phyloP scores from a whole-genome alignment of 2,888 invertebrate genomes.

The Mongoloraphidia duomilia region DNA sequence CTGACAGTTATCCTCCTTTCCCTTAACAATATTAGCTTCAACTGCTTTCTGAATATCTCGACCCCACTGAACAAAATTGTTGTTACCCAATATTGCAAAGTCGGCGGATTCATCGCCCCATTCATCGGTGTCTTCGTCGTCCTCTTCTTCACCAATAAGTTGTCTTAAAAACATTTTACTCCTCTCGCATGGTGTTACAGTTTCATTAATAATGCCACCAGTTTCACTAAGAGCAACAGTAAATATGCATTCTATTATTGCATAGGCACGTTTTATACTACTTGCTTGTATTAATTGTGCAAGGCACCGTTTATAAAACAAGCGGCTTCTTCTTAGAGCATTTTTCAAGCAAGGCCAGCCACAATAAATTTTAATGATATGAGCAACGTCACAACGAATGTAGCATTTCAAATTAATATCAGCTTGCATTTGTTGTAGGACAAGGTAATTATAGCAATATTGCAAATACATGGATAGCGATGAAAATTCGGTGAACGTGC shows the following conservation, averaged over 20 bases:
- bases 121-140: neutral
- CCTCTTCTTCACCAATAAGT: neutral
- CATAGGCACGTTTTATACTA: too few relatives aligned
- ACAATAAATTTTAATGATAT: conserved; percentile 8
- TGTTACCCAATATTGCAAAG: too few relatives aligned
- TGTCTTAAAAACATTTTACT: too few relatives aligned
- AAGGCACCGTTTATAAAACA: neutral
- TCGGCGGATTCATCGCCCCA: too few relatives aligned
- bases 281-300: too few relatives aligned
- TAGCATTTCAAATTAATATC: neutral
- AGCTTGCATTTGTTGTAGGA: neutral
- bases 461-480: conserved; percentile 3
- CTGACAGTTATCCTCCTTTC: conserved; percentile 9
- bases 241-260: too few relatives aligned
- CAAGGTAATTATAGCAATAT: conserved; percentile 1
- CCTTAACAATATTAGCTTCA: conserved; percentile 4
- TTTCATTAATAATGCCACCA: too few relatives aligned
- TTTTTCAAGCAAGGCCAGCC: conserved; percentile 7
- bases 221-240: too few relatives aligned
- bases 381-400: conserved; percentile 9
- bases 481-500: conserved; percentile 1
- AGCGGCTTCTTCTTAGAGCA: conserved; percentile 2
- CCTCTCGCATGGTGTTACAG: too few relatives aligned
- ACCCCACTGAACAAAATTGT: neutral
- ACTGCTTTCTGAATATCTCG: neutral